Conservation (phyloP, 2,888 invertebrate species). For the Chalcis sispes region DNA sequence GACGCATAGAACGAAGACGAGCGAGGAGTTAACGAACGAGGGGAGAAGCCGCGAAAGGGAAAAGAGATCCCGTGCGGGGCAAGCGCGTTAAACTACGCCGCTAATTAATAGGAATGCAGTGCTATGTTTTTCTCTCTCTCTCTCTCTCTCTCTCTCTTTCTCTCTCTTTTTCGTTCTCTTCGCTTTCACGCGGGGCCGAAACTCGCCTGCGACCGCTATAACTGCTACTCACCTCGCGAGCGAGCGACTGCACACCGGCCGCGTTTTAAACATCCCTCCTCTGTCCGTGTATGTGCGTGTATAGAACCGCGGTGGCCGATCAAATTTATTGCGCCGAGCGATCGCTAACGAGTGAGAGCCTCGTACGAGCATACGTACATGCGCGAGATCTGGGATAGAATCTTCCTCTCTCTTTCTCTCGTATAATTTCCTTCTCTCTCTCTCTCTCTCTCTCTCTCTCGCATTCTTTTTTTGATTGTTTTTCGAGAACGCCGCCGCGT, state of each 20-base stretch:
- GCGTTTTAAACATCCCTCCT: no score
- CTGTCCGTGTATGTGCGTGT: no score
- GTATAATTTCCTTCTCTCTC: neutral
- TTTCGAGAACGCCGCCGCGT: no score
- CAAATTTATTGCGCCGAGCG: slow-evolving; percentile 66
- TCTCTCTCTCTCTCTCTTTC: slow-evolving; percentile 8
- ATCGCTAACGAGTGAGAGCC: slow-evolving; percentile 62
- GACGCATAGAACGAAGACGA: slow-evolving; percentile 3
- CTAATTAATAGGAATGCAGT: slow-evolving; percentile 67
- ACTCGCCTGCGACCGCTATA: slow-evolving; percentile 27
- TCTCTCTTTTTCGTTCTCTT: neutral
- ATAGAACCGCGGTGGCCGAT: no score
- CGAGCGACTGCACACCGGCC: no score
- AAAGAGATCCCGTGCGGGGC: slow-evolving; percentile 1
- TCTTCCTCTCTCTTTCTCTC: neutral
- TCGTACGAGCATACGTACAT: slow-evolving; percentile 2
- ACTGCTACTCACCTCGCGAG: no score
- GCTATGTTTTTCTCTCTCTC: neutral
- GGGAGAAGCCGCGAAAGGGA: neutral
- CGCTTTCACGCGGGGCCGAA: neutral
- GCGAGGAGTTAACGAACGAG: neutral
- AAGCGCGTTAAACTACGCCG: slow-evolving; percentile 57
- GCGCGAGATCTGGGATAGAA: slow-evolving; percentile 41
- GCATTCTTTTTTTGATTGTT: no score
- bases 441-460: slow-evolving; percentile 13